phyloP scores from a whole-genome alignment of 2,888 invertebrate genomes.

The Scrobipalpa costella region DNA sequence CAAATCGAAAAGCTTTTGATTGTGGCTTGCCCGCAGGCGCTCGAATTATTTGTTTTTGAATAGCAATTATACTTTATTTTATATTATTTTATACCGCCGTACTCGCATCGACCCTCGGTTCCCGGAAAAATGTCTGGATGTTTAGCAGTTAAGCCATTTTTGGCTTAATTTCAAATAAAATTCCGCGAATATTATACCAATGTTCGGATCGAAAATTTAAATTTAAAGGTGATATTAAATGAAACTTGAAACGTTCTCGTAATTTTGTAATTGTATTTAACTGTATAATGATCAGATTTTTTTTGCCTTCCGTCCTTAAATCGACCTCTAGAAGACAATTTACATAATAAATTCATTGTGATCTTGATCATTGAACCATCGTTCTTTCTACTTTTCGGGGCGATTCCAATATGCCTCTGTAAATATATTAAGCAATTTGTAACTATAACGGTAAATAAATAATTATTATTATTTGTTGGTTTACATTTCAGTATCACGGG shows the following conservation, averaged over 20 bases:
- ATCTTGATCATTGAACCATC: too few species aligned
- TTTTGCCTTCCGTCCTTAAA: not conserved
- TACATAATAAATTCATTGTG: not conserved
- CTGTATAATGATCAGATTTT: not conserved
- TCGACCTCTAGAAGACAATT: not conserved
- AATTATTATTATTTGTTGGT: too few species aligned
- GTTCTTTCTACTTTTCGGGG: too few species aligned
- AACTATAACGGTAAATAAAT: too few species aligned
- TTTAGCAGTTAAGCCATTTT: constrained; percentile 13
- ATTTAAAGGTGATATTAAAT: not conserved
- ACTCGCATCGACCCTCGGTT: constrained; percentile 68
- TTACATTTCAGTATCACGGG: too few species aligned
- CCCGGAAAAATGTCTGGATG: constrained; percentile 69
- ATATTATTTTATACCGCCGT: constrained; percentile 50
- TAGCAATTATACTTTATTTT: constrained; percentile 81
- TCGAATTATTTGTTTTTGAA: constrained; percentile 79
- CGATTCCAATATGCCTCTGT: too few species aligned
- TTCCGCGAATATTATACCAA: not conserved
- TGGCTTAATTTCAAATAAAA: constrained; percentile 11
- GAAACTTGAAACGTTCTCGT: constrained; percentile 2
- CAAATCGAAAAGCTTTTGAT: constrained; percentile 76
- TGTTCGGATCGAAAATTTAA: constrained; percentile 13
- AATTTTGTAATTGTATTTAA: constrained; percentile 12
- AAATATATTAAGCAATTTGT: too few species aligned
- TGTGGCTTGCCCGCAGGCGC: constrained; percentile 69